Percentiles rank a stretch among this genome's conserved stretches.
Conservation (phyloP, 2,888 invertebrate species). For the Graphium colonna region DNA sequence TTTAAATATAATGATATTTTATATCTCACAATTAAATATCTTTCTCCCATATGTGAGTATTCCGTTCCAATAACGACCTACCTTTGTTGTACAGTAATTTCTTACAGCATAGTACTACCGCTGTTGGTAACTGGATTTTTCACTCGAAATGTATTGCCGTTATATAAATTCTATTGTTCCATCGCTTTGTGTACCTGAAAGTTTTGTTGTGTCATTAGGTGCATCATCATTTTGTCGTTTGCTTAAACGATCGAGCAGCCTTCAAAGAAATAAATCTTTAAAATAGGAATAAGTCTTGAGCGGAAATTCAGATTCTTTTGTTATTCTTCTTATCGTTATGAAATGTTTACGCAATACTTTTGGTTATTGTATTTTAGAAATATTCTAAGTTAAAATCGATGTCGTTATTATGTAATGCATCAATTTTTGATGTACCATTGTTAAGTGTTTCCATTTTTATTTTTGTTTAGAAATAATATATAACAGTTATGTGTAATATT, state of each 20-base stretch:
- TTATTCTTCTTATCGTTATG: not conserved
- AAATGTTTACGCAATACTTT: not conserved
- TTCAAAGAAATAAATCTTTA: constrained; percentile 28
- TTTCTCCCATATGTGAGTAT: no score
- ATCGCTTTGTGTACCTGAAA: constrained; percentile 25
- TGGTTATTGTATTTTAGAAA: not conserved
- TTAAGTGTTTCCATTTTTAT: constrained; percentile 14
- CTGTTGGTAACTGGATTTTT: constrained; percentile 12
- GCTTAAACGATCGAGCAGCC: constrained; percentile 31
- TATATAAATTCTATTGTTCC: constrained; percentile 34
- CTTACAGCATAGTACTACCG: constrained; percentile 11
- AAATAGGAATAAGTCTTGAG: constrained; percentile 2
- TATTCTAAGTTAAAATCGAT: not conserved
- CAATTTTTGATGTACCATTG: not conserved
- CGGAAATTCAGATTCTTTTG: constrained; percentile 6
- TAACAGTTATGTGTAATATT: constrained; percentile 53
- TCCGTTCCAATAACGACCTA: not conserved
- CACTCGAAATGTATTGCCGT: constrained; percentile 19
- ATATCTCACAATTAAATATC: not conserved
- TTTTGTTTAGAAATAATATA: constrained; percentile 27
- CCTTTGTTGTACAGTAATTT: constrained; percentile 11
- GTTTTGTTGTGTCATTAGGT: constrained; percentile 40
- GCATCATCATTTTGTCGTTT: constrained; percentile 42
- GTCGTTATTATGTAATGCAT: not conserved
- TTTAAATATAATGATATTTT: not conserved